Percentiles rank a stretch among this genome's conserved stretches.
These are phyloP conservation scores for Actenoides hombroni DNA, from an alignment of 2,113 vertebrate genomes.

Conservation along the genomic window DNA sequence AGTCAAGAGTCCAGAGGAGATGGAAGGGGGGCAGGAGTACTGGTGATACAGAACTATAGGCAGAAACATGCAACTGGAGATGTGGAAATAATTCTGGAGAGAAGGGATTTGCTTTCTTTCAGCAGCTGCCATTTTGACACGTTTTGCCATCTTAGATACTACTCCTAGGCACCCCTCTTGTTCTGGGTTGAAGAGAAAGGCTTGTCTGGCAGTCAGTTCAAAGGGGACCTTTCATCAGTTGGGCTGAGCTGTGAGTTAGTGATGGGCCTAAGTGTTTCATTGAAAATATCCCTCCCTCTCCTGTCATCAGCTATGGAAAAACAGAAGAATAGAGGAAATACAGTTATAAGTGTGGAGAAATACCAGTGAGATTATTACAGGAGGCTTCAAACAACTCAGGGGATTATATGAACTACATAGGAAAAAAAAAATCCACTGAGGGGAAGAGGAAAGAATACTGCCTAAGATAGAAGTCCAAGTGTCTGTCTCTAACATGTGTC, in stretches of 20 bases:
- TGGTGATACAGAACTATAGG: background rate
- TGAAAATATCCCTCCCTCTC: slow-evolving; percentile 10
- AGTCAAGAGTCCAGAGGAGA: background rate
- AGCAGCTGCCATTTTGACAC: slow-evolving; percentile 2
- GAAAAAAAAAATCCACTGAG: background rate
- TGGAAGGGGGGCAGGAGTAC: background rate
- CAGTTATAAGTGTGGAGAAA: slow-evolving; percentile 22
- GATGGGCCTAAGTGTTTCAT: slow-evolving; percentile 20
- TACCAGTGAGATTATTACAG: slow-evolving; percentile 23
- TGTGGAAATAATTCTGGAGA: background rate
- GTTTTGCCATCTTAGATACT: background rate
- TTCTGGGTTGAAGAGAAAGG: background rate
- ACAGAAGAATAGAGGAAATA: slow-evolving; percentile 43
- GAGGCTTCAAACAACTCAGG: slow-evolving; percentile 27
- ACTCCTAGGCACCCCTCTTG: background rate
- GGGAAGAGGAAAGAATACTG: slow-evolving; percentile 7
- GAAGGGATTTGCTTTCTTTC: slow-evolving; percentile 1
- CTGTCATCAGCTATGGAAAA: slow-evolving; percentile 38
- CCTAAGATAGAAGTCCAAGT: background rate
- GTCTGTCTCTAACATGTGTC: background rate
- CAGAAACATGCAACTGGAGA: background rate
- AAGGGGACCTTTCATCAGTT: slow-evolving; percentile 33
- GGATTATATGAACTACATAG: slow-evolving; percentile 17
- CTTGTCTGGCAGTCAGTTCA: slow-evolving; percentile 14
- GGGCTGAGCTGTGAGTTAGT: slow-evolving; percentile 36